Base-by-base conservation (phyloP, 2,797 vertebrate species). In the Selene dorsalis region DNA sequence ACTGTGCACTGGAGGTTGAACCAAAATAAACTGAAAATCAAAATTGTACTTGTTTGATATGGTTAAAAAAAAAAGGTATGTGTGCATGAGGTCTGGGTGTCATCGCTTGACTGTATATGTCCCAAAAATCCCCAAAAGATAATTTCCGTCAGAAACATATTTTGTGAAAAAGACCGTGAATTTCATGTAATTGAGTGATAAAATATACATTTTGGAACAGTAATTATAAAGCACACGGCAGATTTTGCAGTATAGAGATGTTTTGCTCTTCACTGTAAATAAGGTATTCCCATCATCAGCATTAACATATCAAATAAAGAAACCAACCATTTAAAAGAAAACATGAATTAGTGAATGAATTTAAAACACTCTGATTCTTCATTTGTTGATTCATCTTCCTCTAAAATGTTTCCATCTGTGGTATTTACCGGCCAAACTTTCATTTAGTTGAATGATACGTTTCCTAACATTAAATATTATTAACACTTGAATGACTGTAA, bases 401-500 rank as follows among this genome's bases (percentile, higher is more conserved):
- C 43, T 69, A 56, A 56, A 81, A 77, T 73, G 61, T 69, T 66
- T 63, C 63, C 68, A 79, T 78, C 71, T 73, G 56, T 60, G 6
- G 30, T 61, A 69, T 83, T 79, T 72, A 69, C 28, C 45, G 32
- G 56, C 47, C 18, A 83, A 7, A 45, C 43, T 48, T 75, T 39
- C 24, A 79, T 63, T 74, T 32, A 58, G 75, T 66, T 79, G 64
- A 89, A 87, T 89, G 77, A 77, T 80, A 65, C 79, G 53, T 80
- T 80, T 81, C 28, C 85, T 91, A 93, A 92, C 89, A 86, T 85
- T 12, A 85, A 73, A 73, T 64, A 82, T 79, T n/a, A 84, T 89
- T 92, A 92, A 93, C 89, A 87, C 69, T 58, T 64, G 3, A 41
- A 73, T 77, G 68, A 74, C 65, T 80, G 65, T 70, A 62, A 59